Conservation (phyloP, 1,140 invertebrate genomes). For the Linepithema humile region DNA sequence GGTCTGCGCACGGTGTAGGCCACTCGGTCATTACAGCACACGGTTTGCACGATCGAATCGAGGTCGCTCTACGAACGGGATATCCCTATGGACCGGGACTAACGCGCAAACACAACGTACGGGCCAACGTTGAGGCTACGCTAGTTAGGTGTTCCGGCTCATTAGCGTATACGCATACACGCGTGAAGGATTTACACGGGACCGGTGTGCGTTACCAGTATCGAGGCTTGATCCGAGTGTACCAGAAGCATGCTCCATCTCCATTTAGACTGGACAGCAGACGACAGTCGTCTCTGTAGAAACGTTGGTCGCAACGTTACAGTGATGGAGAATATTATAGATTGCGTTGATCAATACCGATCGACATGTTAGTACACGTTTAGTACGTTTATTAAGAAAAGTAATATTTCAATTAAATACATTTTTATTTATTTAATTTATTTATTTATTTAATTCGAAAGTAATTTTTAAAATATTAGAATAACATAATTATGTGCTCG, state of each 20-base stretch:
- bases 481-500: background rate
- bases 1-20: constrained; percentile 8
- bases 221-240: constrained; percentile 16
- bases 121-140: constrained; percentile 56
- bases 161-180: constrained; percentile 76
- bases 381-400: background rate
- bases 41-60: constrained; percentile 50
- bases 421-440: background rate
- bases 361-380: background rate
- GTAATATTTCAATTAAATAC: too few species aligned
- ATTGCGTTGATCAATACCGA: background rate
- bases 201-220: constrained; percentile 18
- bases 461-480: background rate
- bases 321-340: background rate
- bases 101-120: constrained; percentile 71
- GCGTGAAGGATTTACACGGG: constrained; percentile 78
- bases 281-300: background rate
- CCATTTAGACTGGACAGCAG: constrained; percentile 7
- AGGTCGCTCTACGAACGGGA: constrained; percentile 33
- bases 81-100: constrained; percentile 64
- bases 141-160: constrained; percentile 75
- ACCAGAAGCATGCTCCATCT: constrained; percentile 28
- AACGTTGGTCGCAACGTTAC: background rate
- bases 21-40: constrained; percentile 30
- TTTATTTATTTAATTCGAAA: background rate